Evolutionary conservation across 2,888 invertebrate genomes (phyloP), one percentile per base, ranked within the genome.

Genomic region (Lacanobia wlatinum): DNA sequence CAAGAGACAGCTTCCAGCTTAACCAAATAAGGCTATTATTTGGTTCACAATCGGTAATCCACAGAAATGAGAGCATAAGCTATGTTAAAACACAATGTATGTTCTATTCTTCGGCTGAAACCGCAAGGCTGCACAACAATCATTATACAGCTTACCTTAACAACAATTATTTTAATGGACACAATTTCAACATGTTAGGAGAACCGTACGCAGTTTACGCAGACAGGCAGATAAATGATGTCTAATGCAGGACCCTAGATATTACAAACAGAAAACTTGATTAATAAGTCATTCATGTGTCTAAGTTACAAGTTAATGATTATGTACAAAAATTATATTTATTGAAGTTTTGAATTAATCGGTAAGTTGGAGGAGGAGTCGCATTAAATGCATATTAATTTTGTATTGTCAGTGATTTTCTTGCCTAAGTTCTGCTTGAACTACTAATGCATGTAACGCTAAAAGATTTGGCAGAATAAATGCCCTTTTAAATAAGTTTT

Each of bases 221-320:
- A 55, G 81, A 84, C 84, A 75, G 75, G 76, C 70, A 84, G 76
- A 84, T 79, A 83, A 79, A 84, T 84, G 76, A 83, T 73, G 75
- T 52, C 64, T 80, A 74, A 81, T 84, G 28, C 28, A 52, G 61
- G 23, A 46, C 48, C 34, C 18, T 72, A 58, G 73, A 73, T 68
- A 70, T 73, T 74, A 67, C 68, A 70, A 60, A 55, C 60, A 60
- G 21, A 23, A 28, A 23, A 67, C 43, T 78, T 78, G 81, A 84
- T 78, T 81, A 84, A 81, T 84, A 83, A 78, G 73, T 76, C 73
- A 84, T 84, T 83, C 76, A 70, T 55, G 64, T 76, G 78, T 83
- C 83, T 73, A 68, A 78, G 63, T 56, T 60, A 48, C 40, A 46
- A 10, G 60, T 12, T 77, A 64, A 67, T 82, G 34, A 77, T 67